Evolutionary conservation across 2,113 vertebrate genomes (phyloP).

Genomic region (Naja naja): DNA sequence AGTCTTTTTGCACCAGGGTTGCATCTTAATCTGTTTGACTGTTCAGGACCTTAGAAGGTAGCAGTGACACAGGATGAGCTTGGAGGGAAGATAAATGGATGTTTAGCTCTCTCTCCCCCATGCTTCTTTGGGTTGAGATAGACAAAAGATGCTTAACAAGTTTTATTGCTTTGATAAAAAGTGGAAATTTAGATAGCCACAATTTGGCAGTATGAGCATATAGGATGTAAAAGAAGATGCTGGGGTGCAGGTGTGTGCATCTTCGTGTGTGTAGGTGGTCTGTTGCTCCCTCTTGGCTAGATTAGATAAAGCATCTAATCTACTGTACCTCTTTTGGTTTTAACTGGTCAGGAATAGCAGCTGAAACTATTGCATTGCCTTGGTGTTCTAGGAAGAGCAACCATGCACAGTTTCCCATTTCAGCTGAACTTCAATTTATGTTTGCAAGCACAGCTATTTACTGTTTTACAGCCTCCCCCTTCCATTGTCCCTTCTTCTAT

Average conservation of each 20-base stretch:
- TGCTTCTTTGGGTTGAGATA: neutral
- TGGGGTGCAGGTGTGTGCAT: neutral
- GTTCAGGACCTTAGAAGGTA: neutral
- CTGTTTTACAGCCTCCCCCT: neutral
- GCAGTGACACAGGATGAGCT: neutral
- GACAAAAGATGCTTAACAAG: neutral
- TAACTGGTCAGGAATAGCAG: too few species aligned
- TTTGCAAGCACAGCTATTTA: neutral
- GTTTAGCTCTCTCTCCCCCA: rapidly evolving
- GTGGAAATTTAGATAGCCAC: neutral
- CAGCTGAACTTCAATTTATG: neutral
- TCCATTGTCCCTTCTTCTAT: neutral
- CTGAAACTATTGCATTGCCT: neutral
- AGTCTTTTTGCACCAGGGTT: neutral
- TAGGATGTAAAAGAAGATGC: neutral
- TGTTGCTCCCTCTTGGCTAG: neutral
- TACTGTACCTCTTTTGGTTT: neutral
- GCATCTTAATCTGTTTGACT: neutral
- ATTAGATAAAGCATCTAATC: neutral
- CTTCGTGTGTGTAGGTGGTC: neutral
- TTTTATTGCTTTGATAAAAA: neutral
- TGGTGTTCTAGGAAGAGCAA: neutral
- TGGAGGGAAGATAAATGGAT: neutral
- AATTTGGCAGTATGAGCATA: neutral
- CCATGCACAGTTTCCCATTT: neutral